Evolutionary conservation across 1,140 invertebrate species (phyloP).

Genomic region (Lucilia sericata): DNA sequence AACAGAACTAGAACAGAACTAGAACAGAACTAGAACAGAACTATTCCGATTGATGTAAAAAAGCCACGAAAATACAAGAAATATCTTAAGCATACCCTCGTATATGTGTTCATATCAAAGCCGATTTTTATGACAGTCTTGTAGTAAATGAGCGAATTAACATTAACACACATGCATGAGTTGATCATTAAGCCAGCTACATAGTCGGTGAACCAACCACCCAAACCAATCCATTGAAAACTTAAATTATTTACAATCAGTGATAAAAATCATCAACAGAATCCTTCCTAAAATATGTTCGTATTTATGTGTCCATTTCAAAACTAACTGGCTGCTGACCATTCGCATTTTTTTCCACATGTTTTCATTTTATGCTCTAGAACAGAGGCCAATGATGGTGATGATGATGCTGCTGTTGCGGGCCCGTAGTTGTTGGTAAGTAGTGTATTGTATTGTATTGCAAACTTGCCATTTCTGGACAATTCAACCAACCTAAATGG

Average conservation of each 20-base stretch:
- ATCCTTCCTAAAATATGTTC: constrained; percentile 6
- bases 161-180: no score
- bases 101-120: no score
- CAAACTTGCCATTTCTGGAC: neutral
- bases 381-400: neutral
- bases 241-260: constrained; percentile 21
- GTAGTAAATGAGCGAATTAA: no score
- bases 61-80: no score
- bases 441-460: neutral
- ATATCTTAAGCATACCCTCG: no score
- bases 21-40: no score
- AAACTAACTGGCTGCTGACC: neutral
- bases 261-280: constrained; percentile 27
- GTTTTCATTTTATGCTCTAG: no score
- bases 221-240: constrained; percentile 6
- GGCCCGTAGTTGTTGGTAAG: neutral
- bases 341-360: neutral
- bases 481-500: neutral
- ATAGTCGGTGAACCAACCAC: no score
- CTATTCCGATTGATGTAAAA: no score
- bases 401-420: neutral
- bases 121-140: no score
- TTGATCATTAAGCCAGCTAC: no score
- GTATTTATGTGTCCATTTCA: neutral
- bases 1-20: no score